A percentile compares a stretch with the other conserved stretches of the same genome.
These are phyloP conservation scores for Heteronetta atricapilla DNA, from an alignment of 2,113 vertebrate genomes.

Conservation along the genomic window DNA sequence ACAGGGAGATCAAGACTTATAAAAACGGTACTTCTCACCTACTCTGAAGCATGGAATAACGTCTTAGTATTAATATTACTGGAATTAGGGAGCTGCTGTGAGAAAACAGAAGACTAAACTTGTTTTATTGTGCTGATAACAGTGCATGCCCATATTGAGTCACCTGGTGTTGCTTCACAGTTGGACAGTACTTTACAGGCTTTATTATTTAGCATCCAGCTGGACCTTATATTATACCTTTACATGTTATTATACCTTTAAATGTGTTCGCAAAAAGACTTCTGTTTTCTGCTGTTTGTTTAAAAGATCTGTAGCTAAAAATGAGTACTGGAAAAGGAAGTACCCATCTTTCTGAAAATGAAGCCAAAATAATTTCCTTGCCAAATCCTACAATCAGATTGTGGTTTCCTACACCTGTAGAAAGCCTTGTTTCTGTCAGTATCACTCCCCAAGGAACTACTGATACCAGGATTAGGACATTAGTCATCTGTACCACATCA, in stretches of 20 bases:
- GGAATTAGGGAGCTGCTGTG: background rate
- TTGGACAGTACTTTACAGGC: background rate
- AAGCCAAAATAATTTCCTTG: background rate
- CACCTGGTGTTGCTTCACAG: background rate
- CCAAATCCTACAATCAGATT: background rate
- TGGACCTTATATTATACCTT: background rate
- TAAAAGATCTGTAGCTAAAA: background rate
- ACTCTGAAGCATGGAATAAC: background rate
- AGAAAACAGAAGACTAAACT: background rate
- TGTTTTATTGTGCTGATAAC: background rate
- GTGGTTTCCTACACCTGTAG: background rate
- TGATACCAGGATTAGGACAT: background rate
- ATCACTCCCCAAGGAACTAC: background rate
- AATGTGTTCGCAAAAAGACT: background rate
- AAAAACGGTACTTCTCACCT: background rate
- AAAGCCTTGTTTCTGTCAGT: background rate
- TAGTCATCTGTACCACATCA: background rate
- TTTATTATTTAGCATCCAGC: background rate
- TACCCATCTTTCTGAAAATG: background rate
- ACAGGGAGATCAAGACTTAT: background rate
- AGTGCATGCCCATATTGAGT: background rate
- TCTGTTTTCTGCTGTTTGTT: background rate
- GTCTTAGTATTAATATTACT: background rate
- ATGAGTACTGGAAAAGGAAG: background rate
- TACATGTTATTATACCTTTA: background rate